Evolutionary conservation across 2,113 vertebrate genomes (phyloP).

Genomic region (Corynorhinus townsendii): DNA sequence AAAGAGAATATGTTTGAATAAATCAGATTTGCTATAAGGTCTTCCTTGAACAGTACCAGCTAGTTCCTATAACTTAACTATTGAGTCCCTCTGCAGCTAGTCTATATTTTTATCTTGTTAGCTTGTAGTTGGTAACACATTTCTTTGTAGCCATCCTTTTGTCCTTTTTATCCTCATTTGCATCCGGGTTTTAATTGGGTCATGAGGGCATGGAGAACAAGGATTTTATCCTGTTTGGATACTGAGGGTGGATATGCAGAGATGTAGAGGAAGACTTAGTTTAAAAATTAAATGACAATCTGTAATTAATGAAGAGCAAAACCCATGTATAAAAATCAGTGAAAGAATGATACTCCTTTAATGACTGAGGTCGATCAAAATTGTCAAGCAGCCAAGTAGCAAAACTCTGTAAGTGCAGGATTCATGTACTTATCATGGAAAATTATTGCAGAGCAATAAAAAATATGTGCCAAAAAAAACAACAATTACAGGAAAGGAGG

Average conservation of each 20-base stretch:
- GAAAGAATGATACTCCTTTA: neutral
- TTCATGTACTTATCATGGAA: neutral
- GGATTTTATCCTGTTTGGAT: neutral
- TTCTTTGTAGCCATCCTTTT: neutral
- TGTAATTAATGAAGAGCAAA: constrained; percentile 7
- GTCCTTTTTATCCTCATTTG: neutral
- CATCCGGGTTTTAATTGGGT: constrained; percentile 34
- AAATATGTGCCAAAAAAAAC: neutral
- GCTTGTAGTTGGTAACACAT: neutral
- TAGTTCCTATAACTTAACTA: neutral
- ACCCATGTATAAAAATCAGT: neutral
- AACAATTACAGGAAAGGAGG: neutral
- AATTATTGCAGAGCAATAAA: neutral
- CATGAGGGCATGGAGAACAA: neutral
- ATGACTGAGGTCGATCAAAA: neutral
- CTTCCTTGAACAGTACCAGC: neutral
- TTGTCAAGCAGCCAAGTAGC: neutral
- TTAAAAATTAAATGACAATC: neutral
- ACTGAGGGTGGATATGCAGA: neutral
- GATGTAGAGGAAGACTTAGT: neutral
- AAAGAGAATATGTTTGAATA: neutral
- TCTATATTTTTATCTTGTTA: neutral
- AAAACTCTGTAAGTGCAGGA: neutral
- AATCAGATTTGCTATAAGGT: neutral
- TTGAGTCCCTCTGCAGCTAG: neutral